Base-by-base conservation (phyloP, 2,888 invertebrate species). In the Diachrysia chrysitis region DNA sequence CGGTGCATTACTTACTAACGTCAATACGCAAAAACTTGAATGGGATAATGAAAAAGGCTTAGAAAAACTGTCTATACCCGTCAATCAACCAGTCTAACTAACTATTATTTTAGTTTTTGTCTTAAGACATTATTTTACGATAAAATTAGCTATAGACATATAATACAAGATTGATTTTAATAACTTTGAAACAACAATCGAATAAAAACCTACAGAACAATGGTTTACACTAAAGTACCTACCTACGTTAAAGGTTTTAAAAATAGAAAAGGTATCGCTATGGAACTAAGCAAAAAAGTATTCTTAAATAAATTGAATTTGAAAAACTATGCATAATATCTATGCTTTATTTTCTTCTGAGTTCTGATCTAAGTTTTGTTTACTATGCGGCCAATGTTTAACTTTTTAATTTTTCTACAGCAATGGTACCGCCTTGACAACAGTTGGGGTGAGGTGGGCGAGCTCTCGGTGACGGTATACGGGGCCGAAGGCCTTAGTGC, bases 391-490 rank as follows among this genome's bases (percentile, higher is more conserved):
- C 48, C 10, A 19, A 21, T 51, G 5, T 10, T 4, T 19, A 0
- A 19, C 0, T 19, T 12, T 19, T 21, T 21, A 2, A 58, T 23
- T 68, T 85, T 73, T 12, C 63, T 51, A 3, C 85, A 95, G 95
- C 85, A 87, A 7, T 95, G 95, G 95, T 94, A 94, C 80, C 89
- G 88, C 3, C 83, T 94, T 5, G 86, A 91, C 71, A 89, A 88
- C 61, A 85, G 85, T 62, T 91, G 93, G 90, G 87, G 77, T 29
- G 91, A 92, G 64, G 93, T 95, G n/a, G 95, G 95, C 1, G 90
- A 92, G 76, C 77, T 95, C 29, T 89, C 91, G 1, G 90, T 95
- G 70, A 93, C 92, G 0, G 90, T 95, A 46, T 89, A 92, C 68
- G 90, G 92, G 0, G 95, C 95, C 0, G 87, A 87, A 21, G 93